Evolutionary conservation across 2,113 vertebrate species (phyloP).

Genomic region (Pygoscelis adeliae): DNA sequence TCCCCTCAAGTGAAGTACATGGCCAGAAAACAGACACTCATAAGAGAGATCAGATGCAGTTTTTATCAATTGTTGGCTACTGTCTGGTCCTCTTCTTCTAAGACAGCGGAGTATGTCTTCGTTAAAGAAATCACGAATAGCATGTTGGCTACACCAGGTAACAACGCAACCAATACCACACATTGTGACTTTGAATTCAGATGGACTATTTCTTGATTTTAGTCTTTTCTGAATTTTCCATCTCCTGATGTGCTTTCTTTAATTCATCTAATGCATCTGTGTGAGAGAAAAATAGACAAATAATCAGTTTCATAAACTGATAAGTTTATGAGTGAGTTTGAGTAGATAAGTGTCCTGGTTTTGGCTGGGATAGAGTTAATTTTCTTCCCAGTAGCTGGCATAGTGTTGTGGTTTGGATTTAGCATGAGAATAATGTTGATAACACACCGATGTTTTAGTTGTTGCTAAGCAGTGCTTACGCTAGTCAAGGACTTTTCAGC

Average conservation of each 20-base stretch:
- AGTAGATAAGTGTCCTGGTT: neutral
- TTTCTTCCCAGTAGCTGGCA: too few species aligned
- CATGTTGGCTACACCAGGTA: conserved; percentile 59
- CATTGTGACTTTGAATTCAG: conserved; percentile 72
- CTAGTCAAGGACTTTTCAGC: too few species aligned
- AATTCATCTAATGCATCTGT: conserved; percentile 87
- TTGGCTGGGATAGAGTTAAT: too few species aligned
- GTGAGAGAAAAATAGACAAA: neutral
- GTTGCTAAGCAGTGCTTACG: too few species aligned
- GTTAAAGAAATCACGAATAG: neutral
- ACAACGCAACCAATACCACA: conserved; percentile 92
- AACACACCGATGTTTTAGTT: too few species aligned
- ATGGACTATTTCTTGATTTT: conserved; percentile 61
- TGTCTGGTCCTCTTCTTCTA: conserved; percentile 83
- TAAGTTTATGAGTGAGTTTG: neutral
- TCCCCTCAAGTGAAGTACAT: conserved; percentile 91
- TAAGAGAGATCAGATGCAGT: conserved; percentile 41
- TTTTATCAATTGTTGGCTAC: conserved; percentile 73
- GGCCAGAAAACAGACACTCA: conserved; percentile 87
- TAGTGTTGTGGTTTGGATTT: too few species aligned
- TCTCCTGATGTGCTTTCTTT: conserved; percentile 85
- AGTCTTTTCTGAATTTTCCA: conserved; percentile 77
- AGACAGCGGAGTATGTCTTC: conserved; percentile 70
- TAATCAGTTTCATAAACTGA: neutral
- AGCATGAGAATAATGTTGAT: too few species aligned